Percentiles rank a stretch among this genome's conserved stretches.
These are phyloP conservation scores for Sminthurides aquaticus DNA, from an alignment of 2,888 invertebrate species.

Conservation along the genomic window DNA sequence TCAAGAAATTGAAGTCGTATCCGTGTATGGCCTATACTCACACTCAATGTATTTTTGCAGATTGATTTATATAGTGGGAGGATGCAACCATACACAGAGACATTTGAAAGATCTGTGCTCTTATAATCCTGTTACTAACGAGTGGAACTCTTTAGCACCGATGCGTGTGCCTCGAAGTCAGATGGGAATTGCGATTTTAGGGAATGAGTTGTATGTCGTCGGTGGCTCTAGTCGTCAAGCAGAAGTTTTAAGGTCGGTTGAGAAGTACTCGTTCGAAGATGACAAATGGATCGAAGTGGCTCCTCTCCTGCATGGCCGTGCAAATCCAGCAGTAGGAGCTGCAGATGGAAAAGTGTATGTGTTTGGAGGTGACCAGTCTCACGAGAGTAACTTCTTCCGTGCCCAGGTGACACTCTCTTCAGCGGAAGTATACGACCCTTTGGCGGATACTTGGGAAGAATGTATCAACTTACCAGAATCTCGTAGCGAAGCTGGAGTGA, in stretches of 20 bases:
- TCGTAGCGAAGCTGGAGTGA: slow-evolving; percentile 79
- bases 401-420: slow-evolving; percentile 67
- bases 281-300: slow-evolving; percentile 72
- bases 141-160: slow-evolving; percentile 67
- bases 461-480: slow-evolving; percentile 73
- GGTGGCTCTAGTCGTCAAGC: slow-evolving; percentile 78
- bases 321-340: slow-evolving; percentile 73
- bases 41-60: slow-evolving; percentile 53
- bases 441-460: slow-evolving; percentile 66
- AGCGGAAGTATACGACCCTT: slow-evolving; percentile 77
- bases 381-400: slow-evolving; percentile 72
- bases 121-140: slow-evolving; percentile 70
- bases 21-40: no score
- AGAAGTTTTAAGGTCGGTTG: slow-evolving; percentile 72
- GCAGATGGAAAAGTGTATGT: slow-evolving; percentile 56
- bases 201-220: slow-evolving; percentile 71
- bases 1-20: no score
- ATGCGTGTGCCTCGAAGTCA: slow-evolving; percentile 78
- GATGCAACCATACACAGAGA: slow-evolving; percentile 71
- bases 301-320: slow-evolving; percentile 64
- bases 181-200: slow-evolving; percentile 80
- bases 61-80: slow-evolving; percentile 82
- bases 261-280: slow-evolving; percentile 73
- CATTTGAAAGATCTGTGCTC: slow-evolving; percentile 72
- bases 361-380: slow-evolving; percentile 76